Conservation (phyloP, 2,888 invertebrate species). For the Caenorhabditis becei region DNA sequence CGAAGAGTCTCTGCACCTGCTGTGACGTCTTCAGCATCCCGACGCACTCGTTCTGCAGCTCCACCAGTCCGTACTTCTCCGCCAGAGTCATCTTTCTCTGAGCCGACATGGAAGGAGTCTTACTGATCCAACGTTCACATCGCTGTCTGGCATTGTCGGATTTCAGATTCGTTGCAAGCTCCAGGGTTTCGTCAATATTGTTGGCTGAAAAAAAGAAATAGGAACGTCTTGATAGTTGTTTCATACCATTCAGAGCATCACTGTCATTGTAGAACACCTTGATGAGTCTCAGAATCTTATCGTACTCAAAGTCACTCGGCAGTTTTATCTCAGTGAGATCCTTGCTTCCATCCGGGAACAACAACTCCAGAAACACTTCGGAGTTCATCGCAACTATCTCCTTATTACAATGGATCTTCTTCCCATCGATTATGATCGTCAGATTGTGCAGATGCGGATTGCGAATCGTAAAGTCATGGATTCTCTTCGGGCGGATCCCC, state of each 20-base stretch:
- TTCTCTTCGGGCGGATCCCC: conserved; percentile 20
- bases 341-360: conserved; percentile 12
- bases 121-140: conserved; percentile 36
- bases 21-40: conserved; percentile 33
- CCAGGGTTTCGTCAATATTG: conserved; percentile 31
- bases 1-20: conserved; percentile 33
- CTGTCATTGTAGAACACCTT: conserved; percentile 35
- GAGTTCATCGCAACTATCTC: conserved; percentile 37
- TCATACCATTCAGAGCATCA: conserved; percentile 28
- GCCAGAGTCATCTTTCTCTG: conserved; percentile 23
- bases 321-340: neutral
- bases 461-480: conserved; percentile 14
- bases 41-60: conserved; percentile 35
- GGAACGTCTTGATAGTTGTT: no score
- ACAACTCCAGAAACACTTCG: conserved; percentile 19
- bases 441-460: conserved; percentile 13
- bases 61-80: conserved; percentile 20
- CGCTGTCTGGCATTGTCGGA: conserved; percentile 18
- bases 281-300: conserved; percentile 12
- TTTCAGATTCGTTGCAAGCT: conserved; percentile 23
- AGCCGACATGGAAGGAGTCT: conserved; percentile 19
- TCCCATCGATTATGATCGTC: conserved; percentile 13
- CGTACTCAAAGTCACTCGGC: conserved; percentile 13
- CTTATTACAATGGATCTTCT: conserved; percentile 30
- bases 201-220: no score